Conservation (phyloP, 2,797 vertebrate genomes). For the Ispidina lecontei region DNA sequence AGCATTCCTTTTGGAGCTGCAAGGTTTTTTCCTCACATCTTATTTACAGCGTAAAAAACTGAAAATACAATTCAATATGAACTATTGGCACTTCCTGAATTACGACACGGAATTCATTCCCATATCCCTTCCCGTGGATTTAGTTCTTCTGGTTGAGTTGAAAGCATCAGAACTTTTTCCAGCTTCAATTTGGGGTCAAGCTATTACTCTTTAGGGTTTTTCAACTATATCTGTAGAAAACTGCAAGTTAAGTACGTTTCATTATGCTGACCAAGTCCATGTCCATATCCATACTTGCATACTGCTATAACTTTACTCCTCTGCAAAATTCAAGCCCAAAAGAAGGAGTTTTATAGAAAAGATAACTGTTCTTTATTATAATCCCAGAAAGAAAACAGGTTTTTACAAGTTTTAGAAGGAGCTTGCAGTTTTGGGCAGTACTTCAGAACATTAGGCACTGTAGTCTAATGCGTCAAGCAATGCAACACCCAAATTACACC, state of each 20-base stretch:
- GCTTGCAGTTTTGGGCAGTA: not conserved
- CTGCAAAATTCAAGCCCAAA: not conserved
- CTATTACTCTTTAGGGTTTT: not conserved
- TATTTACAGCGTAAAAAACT: not conserved
- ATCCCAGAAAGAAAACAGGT: not conserved
- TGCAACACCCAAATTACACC: not conserved
- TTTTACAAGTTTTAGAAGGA: not conserved
- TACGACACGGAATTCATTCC: not conserved
- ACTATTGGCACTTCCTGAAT: not conserved
- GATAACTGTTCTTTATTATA: not conserved
- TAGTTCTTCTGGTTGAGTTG: not conserved
- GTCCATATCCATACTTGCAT: not conserved
- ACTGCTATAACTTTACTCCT: not conserved
- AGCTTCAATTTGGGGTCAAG: not conserved
- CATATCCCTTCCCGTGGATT: not conserved
- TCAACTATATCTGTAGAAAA: not conserved
- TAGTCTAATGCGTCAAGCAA: not conserved
- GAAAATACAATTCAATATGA: not conserved
- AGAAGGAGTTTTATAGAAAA: constrained; percentile 5
- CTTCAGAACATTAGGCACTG: not conserved
- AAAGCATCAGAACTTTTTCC: not conserved
- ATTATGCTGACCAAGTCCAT: accelerated
- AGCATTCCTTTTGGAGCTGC: not conserved
- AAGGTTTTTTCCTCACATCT: not conserved
- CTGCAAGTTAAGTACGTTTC: not conserved